phyloP scores from a whole-genome alignment of 2,113 vertebrate genomes.

The Bubo scandiacus region DNA sequence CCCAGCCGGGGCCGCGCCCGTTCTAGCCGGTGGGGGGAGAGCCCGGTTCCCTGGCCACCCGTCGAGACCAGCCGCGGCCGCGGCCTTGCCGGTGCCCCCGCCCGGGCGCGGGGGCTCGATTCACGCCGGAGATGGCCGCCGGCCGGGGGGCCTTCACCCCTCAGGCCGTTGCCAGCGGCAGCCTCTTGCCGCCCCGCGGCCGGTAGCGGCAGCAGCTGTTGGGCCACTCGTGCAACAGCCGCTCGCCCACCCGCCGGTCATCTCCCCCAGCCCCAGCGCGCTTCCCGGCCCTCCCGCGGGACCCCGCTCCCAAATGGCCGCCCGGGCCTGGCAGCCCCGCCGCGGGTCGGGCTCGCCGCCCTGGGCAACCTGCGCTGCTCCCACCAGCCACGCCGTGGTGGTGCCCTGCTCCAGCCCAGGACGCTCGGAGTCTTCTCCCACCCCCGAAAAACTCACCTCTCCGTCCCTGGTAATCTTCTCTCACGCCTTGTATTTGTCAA shows the following conservation, averaged over 20 bases:
- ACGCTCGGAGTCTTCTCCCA: neutral
- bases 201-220: neutral
- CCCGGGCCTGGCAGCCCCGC: neutral
- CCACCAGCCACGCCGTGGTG: accelerated
- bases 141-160: too few species aligned
- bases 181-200: neutral
- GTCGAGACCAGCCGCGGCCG: too few species aligned
- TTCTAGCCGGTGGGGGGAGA: too few species aligned
- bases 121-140: neutral
- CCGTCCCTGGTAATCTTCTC: neutral
- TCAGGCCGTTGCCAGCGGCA: neutral
- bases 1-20: too few species aligned
- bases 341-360: accelerated
- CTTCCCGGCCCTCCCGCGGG: too few species aligned
- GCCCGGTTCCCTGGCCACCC: too few species aligned
- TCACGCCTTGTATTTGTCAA: accelerated
- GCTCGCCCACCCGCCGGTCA: neutral
- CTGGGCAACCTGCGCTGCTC: neutral
- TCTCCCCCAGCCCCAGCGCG: neutral
- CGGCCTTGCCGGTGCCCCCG: neutral
- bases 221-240: neutral
- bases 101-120: too few species aligned
- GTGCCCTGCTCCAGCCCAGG: neutral
- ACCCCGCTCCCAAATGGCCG: neutral
- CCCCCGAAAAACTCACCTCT: neutral